These are phyloP conservation scores for Crotalus viridis DNA, from an alignment of 2,113 vertebrate genomes.

Conservation along the genomic window DNA sequence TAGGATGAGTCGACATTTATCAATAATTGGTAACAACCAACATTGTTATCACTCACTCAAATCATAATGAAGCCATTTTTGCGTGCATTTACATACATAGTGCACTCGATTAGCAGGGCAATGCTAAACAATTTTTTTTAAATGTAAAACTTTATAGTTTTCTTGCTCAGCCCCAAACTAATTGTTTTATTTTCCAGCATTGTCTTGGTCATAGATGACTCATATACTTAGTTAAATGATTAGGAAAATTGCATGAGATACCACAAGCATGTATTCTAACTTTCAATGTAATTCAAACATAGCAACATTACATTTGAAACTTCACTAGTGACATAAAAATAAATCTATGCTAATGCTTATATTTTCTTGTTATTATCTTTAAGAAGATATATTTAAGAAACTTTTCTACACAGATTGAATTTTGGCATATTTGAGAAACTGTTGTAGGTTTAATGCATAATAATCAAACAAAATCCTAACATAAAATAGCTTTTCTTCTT, in stretches of 20 bases:
- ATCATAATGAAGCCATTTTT: neutral
- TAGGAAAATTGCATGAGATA: neutral
- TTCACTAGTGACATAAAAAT: neutral
- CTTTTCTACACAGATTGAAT: neutral
- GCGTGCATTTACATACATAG: neutral
- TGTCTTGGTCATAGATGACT: neutral
- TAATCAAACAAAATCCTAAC: neutral
- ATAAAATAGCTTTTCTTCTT: neutral
- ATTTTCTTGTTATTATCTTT: neutral
- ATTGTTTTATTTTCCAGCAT: neutral
- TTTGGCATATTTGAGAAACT: neutral
- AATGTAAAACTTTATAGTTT: neutral
- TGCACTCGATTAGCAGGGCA: neutral
- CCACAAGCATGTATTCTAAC: neutral
- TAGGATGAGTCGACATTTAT: neutral
- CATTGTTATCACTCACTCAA: neutral
- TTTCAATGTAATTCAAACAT: neutral
- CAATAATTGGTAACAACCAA: neutral
- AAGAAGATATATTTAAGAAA: neutral
- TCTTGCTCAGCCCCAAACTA: neutral
- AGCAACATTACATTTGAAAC: neutral
- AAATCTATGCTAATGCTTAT: neutral
- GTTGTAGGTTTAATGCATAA: neutral
- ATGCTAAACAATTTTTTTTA: neutral
- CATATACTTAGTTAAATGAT: neutral